These are phyloP conservation scores for Apogon hyalosoma DNA, from an alignment of 2,797 vertebrate genomes.

Conservation along the genomic window DNA sequence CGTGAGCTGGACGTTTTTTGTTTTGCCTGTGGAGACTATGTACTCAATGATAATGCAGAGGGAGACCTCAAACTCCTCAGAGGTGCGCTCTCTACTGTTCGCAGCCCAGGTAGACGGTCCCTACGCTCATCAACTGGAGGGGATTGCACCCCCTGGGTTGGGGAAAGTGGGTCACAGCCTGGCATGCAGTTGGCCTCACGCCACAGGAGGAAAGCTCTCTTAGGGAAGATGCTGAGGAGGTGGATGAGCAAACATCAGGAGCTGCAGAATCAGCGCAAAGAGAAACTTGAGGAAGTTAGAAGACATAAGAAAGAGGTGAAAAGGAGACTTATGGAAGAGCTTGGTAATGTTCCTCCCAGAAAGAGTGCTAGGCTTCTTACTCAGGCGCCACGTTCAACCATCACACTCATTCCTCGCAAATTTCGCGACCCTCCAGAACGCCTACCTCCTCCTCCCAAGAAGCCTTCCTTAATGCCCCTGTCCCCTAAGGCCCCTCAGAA, in stretches of 20 bases:
- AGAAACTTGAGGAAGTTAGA: conserved; percentile 89
- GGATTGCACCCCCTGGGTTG: conserved; percentile 76
- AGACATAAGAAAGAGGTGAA: conserved; percentile 92
- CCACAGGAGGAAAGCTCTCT: conserved; percentile 91
- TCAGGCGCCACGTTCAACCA: conserved; percentile 87
- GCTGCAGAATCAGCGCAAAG: conserved; percentile 82
- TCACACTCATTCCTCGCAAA: conserved; percentile 87
- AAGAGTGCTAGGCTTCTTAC: conserved; percentile 95
- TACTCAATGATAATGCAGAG: conserved; percentile 96
- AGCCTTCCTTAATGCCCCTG: conserved; percentile 73
- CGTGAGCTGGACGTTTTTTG: conserved; percentile 97
- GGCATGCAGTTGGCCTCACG: conserved; percentile 92
- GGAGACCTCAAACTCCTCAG: conserved; percentile 96
- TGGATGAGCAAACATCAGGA: conserved; percentile 87
- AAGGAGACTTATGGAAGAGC: conserved; percentile 92
- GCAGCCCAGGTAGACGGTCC: conserved; percentile 87
- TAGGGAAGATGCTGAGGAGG: conserved; percentile 87
- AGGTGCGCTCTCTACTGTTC: conserved; percentile 92
- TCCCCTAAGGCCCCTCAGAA: conserved; percentile 77
- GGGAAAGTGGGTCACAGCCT: conserved; percentile 82
- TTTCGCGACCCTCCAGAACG: conserved; percentile 88
- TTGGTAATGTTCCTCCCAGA: conserved; percentile 91
- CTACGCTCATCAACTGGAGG: conserved; percentile 88
- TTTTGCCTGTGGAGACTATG: conserved; percentile 96
- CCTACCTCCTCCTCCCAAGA: conserved; percentile 75